Conservation (phyloP, 2,797 vertebrate species). For the Pantherophis alleghaniensis region DNA sequence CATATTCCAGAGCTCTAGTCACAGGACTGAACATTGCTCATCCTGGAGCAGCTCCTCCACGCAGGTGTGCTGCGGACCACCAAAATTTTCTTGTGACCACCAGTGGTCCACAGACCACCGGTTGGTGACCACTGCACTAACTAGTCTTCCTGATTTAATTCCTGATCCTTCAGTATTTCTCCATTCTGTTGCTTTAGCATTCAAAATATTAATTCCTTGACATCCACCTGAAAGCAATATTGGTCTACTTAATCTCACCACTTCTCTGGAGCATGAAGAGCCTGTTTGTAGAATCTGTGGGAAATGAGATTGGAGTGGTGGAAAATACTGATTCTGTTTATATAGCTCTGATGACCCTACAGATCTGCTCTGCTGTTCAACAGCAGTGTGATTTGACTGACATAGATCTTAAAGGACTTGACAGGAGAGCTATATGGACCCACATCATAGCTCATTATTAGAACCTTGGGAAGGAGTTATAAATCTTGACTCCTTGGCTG, state of each 20-base stretch:
- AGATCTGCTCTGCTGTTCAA: fast-evolving
- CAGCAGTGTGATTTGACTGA: background rate
- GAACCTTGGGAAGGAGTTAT: background rate
- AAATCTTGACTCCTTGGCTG: background rate
- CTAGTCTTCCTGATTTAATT: background rate
- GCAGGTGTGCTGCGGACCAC: too few species aligned
- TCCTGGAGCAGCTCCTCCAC: too few species aligned
- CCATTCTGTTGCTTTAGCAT: background rate
- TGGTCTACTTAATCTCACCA: background rate
- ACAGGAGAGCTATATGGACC: slow-evolving; percentile 12
- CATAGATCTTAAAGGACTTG: slow-evolving; percentile 1
- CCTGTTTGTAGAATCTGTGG: background rate
- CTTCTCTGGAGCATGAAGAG: slow-evolving; percentile 17
- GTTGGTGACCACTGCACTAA: too few species aligned
- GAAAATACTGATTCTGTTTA: slow-evolving; percentile 19
- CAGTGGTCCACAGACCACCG: too few species aligned
- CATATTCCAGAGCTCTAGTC: too few species aligned
- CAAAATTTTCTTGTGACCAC: too few species aligned
- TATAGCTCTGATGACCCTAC: background rate
- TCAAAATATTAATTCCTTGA: background rate
- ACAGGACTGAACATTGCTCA: too few species aligned
- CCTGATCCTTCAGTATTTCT: background rate
- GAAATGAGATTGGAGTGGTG: slow-evolving; percentile 11
- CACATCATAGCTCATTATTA: background rate
- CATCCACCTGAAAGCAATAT: too few species aligned